These are phyloP conservation scores for Macrophya annulata DNA, from an alignment of 2,888 invertebrate genomes.

Conservation along the genomic window DNA sequence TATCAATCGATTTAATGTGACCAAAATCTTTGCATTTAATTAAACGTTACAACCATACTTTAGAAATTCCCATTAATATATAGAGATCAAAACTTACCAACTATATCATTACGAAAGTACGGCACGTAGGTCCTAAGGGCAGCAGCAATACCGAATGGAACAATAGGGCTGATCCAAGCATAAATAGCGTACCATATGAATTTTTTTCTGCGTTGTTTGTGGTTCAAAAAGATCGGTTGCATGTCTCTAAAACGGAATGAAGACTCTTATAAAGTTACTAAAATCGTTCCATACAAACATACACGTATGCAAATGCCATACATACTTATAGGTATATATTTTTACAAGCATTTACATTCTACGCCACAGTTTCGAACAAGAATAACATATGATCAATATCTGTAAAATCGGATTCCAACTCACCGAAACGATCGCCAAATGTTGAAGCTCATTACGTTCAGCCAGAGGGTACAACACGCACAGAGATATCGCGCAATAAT, in stretches of 20 bases:
- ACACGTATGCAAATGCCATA: too few relatives aligned
- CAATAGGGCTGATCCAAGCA: background rate
- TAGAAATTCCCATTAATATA: background rate
- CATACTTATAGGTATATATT: background rate
- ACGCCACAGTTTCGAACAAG: background rate
- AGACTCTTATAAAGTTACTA: too few relatives aligned
- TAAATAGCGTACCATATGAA: background rate
- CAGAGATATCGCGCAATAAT: slow-evolving; percentile 82
- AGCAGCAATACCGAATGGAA: background rate
- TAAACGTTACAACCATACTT: background rate
- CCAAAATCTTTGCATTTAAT: too few relatives aligned
- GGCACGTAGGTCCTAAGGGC: slow-evolving; percentile 11
- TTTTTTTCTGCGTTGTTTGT: background rate
- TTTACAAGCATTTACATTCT: background rate
- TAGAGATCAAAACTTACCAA: background rate
- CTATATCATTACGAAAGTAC: background rate
- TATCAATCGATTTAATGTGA: background rate
- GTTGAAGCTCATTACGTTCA: slow-evolving; percentile 22
- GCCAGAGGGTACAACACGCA: background rate
- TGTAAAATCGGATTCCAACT: background rate
- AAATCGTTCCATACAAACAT: too few relatives aligned
- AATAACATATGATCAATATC: background rate
- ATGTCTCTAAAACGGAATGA: background rate
- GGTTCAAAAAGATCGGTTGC: background rate
- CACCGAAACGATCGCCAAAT: slow-evolving; percentile 30